Percentiles rank a stretch among this genome's conserved stretches.
Conservation (phyloP, 53 echinoderm and acorn worm species). For the Luidia sarsii region DNA sequence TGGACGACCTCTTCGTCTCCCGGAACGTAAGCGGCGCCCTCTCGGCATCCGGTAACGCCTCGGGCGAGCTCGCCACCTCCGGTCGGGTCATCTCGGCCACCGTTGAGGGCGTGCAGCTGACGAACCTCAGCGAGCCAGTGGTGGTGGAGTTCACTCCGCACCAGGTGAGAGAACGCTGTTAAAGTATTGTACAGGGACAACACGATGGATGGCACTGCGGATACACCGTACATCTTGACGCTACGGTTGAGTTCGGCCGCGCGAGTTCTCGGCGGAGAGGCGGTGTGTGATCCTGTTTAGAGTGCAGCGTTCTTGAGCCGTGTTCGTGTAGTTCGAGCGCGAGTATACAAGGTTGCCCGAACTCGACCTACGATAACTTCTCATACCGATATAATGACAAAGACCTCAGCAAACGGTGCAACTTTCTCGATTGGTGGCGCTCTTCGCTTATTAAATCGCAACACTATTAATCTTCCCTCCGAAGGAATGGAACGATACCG, state of each 20-base stretch:
- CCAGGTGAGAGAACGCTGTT: conserved; percentile 35
- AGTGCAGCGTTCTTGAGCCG: too few relatives aligned
- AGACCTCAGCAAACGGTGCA: too few relatives aligned
- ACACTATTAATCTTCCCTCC: neutral
- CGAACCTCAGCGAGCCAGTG: conserved; percentile 44
- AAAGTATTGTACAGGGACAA: neutral
- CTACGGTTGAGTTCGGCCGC: too few relatives aligned
- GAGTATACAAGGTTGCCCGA: too few relatives aligned
- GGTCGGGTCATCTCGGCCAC: conserved; percentile 59
- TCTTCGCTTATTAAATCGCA: too few relatives aligned
- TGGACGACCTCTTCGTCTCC: conserved; percentile 33
- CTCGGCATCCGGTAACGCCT: neutral
- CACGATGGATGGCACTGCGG: too few relatives aligned
- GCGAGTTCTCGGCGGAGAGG: too few relatives aligned
- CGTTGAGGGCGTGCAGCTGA: conserved; percentile 48
- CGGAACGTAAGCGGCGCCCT: neutral
- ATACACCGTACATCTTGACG: too few relatives aligned
- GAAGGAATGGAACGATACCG: conserved; percentile 52
- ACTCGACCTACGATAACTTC: neutral
- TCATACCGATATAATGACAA: too few relatives aligned
- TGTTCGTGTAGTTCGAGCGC: too few relatives aligned
- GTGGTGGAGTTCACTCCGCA: conserved; percentile 57
- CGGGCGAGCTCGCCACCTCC: conserved; percentile 41
- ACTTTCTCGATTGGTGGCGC: too few relatives aligned
- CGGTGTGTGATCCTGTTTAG: too few relatives aligned